These are phyloP conservation scores for Hipparchia semele DNA, from an alignment of 2,888 invertebrate genomes.

Conservation along the genomic window DNA sequence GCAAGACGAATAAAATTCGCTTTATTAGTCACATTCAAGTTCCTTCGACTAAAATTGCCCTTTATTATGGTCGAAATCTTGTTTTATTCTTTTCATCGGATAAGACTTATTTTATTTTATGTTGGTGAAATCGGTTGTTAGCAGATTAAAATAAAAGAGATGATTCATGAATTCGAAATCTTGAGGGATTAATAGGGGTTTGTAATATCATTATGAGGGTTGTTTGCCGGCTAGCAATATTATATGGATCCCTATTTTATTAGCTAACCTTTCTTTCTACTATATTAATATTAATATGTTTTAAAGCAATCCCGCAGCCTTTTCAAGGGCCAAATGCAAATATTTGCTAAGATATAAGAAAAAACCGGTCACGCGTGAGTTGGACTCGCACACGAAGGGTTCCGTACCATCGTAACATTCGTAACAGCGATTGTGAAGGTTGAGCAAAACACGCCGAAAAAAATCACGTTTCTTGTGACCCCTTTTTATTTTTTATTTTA, in stretches of 20 bases:
- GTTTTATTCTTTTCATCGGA: background rate
- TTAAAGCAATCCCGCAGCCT: background rate
- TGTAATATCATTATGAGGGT: slow-evolving; percentile 6
- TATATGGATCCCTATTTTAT: slow-evolving; percentile 8
- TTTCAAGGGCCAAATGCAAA: background rate
- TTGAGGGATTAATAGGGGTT: background rate
- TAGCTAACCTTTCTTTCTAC: slow-evolving; percentile 13
- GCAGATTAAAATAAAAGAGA: background rate
- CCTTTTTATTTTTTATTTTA: too few species aligned
- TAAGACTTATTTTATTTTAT: too few species aligned
- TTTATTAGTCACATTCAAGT: slow-evolving; percentile 22
- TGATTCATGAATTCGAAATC: background rate
- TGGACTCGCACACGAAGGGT: too few species aligned
- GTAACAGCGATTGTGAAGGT: too few species aligned
- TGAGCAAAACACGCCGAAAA: background rate
- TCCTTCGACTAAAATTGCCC: slow-evolving; percentile 19
- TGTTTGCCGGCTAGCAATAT: slow-evolving; percentile 14
- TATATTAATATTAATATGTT: slow-evolving; percentile 2
- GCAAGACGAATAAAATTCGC: slow-evolving; percentile 22
- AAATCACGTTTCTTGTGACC: too few species aligned
- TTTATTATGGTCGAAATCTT: slow-evolving; percentile 1
- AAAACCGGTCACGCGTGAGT: background rate
- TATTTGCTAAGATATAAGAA: slow-evolving; percentile 5
- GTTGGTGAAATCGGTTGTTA: too few species aligned
- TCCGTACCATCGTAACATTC: too few species aligned